phyloP scores from a whole-genome alignment of 2,888 invertebrate genomes.

The Cephus nigrinus region DNA sequence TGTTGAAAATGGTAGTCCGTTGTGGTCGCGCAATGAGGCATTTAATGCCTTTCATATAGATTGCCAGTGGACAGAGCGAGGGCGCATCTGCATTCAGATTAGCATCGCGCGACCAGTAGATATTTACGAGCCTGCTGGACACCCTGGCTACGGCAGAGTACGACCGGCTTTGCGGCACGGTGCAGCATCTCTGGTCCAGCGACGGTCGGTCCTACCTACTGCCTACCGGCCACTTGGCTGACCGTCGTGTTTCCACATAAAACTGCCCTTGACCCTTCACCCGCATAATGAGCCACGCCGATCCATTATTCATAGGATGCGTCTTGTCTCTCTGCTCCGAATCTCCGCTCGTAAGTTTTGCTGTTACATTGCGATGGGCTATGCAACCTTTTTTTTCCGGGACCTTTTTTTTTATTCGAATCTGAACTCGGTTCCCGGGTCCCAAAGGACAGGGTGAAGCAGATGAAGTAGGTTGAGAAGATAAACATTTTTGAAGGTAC shows the following conservation, averaged over 20 bases:
- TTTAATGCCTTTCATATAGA: constrained; percentile 49
- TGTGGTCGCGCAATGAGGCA: constrained; percentile 2
- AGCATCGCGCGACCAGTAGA: constrained; percentile 50
- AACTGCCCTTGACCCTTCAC: constrained; percentile 59
- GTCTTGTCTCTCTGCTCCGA: constrained; percentile 54
- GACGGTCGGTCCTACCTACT: constrained; percentile 24
- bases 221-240: constrained; percentile 31
- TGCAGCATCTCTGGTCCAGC: constrained; percentile 8
- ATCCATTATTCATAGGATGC: constrained; percentile 60
- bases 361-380: constrained; percentile 41
- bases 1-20: constrained; percentile 15
- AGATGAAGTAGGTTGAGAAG: background rate
- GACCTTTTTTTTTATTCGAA: background rate
- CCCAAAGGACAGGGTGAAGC: background rate
- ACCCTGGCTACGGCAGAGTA: constrained; percentile 36
- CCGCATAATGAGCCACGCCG: constrained; percentile 55
- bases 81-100: constrained; percentile 58
- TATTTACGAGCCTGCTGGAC: constrained; percentile 50
- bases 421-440: background rate
- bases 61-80: constrained; percentile 35
- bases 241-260: constrained; percentile 47
- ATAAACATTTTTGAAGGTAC: background rate
- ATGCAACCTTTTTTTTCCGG: background rate
- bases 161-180: constrained; percentile 24
- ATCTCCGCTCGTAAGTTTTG: constrained; percentile 49